Percentiles rank a stretch among this genome's conserved stretches.
Conservation (phyloP, 2,888 invertebrate species). For the Hyppa rectilinea region DNA sequence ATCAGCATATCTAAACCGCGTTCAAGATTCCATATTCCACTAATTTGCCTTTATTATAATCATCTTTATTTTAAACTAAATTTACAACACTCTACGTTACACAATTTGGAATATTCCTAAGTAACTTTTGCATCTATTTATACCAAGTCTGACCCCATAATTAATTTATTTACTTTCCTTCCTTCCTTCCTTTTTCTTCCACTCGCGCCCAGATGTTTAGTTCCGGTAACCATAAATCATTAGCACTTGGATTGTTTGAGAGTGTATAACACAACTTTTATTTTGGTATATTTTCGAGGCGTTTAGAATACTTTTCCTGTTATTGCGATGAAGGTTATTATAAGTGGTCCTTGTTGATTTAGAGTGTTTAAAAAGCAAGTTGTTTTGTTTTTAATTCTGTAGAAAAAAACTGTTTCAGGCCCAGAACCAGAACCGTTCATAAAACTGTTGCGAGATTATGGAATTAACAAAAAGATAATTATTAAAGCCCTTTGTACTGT, state of each 20-base stretch:
- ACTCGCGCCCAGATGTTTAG: slow-evolving; percentile 42
- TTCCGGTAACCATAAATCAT: slow-evolving; percentile 55
- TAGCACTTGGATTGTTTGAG: slow-evolving; percentile 28
- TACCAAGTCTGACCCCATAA: slow-evolving; percentile 15
- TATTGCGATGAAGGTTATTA: neutral
- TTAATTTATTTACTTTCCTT: slow-evolving; percentile 43
- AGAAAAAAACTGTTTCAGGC: neutral
- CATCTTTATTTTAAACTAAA: too few relatives aligned
- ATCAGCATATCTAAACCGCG: too few relatives aligned
- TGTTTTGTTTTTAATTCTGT: neutral
- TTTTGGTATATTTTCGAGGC: slow-evolving; percentile 36
- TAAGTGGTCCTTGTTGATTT: neutral
- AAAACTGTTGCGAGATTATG: neutral
- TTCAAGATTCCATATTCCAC: too few relatives aligned
- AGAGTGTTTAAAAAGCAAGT: neutral
- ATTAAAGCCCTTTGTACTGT: too few relatives aligned
- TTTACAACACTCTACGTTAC: too few relatives aligned
- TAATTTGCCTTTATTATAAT: too few relatives aligned
- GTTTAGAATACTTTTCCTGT: slow-evolving; percentile 28
- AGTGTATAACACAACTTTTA: slow-evolving; percentile 40
- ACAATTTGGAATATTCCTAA: too few relatives aligned
- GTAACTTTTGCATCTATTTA: slow-evolving; percentile 7
- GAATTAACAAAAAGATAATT: neutral
- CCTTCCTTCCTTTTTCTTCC: slow-evolving; percentile 30
- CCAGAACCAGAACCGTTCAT: neutral